Evolutionary conservation across 2,113 vertebrate genomes (phyloP).

Genomic region (Chaetops frenatus): DNA sequence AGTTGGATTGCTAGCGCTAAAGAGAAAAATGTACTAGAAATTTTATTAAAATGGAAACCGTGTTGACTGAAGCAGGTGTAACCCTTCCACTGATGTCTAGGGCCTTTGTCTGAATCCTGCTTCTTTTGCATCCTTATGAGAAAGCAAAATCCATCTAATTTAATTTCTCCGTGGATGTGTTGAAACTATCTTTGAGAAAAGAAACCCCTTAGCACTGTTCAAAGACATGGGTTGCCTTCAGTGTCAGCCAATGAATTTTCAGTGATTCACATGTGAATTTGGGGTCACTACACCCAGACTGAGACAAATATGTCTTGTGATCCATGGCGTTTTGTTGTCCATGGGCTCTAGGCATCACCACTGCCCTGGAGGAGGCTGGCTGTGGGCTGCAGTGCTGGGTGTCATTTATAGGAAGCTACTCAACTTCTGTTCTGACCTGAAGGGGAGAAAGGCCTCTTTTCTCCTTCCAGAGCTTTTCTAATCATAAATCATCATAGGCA

Average conservation of each 20-base stretch:
- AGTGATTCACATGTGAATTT: not conserved
- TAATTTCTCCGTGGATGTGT: not conserved
- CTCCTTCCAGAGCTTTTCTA: not conserved
- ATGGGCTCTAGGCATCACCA: not conserved
- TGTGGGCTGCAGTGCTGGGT: not conserved
- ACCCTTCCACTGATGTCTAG: not conserved
- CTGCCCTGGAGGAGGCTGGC: not conserved
- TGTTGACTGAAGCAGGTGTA: not conserved
- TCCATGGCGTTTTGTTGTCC: not conserved
- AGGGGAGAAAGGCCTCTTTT: not conserved
- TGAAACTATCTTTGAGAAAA: not conserved
- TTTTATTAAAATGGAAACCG: not conserved
- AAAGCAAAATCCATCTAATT: not conserved
- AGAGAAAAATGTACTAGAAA: not conserved
- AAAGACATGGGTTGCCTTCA: not conserved
- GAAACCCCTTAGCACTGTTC: fast-evolving
- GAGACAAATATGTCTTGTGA: not conserved
- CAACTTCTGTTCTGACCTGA: not conserved
- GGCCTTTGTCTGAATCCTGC: not conserved
- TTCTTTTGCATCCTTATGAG: not conserved
- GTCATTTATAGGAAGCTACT: not conserved
- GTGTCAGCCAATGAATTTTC: not conserved
- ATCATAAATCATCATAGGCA: not conserved
- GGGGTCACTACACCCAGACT: not conserved
- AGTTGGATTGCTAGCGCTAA: not conserved